Evolutionary conservation across 2,113 vertebrate genomes (phyloP).

Genomic region (human (Homo sapiens)): DNA sequence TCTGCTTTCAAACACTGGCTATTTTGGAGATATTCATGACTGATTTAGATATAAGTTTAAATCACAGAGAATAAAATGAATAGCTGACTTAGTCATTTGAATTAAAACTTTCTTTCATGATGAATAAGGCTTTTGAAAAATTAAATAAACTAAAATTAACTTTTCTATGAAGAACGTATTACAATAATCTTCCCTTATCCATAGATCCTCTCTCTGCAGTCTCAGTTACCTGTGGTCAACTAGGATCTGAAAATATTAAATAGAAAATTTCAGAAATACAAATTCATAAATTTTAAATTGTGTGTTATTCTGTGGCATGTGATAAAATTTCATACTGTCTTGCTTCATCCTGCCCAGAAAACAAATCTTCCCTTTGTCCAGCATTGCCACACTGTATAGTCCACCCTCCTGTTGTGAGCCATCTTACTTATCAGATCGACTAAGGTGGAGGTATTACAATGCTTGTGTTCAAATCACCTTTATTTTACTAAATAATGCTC

Average conservation of each 20-base stretch:
- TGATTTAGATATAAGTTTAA: not conserved
- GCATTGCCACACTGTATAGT: not conserved
- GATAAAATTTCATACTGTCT: not conserved
- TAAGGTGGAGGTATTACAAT: not conserved
- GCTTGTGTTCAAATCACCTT: not conserved
- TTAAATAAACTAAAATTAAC: not conserved
- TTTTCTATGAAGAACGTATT: not conserved
- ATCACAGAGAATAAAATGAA: not conserved
- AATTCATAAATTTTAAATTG: not conserved
- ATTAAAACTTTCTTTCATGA: slow-evolving; percentile 24
- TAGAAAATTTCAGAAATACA: not conserved
- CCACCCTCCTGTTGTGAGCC: not conserved
- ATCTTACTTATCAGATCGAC: not conserved
- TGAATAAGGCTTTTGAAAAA: not conserved
- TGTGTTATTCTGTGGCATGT: not conserved
- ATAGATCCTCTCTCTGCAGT: not conserved
- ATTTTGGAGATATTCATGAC: not conserved
- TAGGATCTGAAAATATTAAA: not conserved
- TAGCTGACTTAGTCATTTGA: not conserved
- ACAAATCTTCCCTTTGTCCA: not conserved
- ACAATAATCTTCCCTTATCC: not conserved
- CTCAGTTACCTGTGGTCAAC: not conserved
- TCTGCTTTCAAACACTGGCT: not conserved
- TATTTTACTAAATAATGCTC: not conserved
- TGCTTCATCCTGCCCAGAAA: not conserved